Conservation (phyloP, 1,140 invertebrate species). For the Achroia grisella region DNA sequence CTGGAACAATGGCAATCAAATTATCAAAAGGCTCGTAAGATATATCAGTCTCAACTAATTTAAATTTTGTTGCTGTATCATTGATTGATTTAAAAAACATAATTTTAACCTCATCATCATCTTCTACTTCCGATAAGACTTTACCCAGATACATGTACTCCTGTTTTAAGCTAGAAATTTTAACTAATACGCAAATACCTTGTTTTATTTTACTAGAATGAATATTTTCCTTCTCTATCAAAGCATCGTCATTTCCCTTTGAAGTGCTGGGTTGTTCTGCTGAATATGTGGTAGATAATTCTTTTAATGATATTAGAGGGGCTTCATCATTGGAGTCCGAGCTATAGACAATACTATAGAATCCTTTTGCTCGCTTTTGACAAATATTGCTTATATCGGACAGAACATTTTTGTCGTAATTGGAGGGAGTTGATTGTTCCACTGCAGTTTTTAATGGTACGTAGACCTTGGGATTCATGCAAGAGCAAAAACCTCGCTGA, state of each 20-base stretch:
- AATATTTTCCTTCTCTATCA: constrained; percentile 3
- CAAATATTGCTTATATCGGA: neutral
- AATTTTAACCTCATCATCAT: constrained; percentile 16
- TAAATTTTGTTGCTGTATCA: too few species aligned
- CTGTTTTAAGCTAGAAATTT: constrained; percentile 7
- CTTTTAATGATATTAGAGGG: too few species aligned
- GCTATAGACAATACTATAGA: neutral
- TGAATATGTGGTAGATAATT: neutral
- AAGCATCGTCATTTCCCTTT: neutral
- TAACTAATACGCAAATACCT: constrained; percentile 6
- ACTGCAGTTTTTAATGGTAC: neutral
- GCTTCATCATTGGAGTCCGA: neutral
- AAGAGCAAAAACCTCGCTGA: too few species aligned
- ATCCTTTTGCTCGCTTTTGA: neutral
- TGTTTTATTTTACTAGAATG: constrained; percentile 8
- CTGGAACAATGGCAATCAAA: neutral
- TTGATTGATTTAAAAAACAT: too few species aligned
- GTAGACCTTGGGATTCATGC: neutral
- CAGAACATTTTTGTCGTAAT: too few species aligned
- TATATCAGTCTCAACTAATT: neutral
- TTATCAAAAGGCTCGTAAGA: neutral
- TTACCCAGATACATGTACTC: constrained; percentile 10
- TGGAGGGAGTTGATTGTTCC: neutral
- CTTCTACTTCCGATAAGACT: constrained; percentile 9
- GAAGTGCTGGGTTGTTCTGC: neutral